These are phyloP conservation scores for Aporophyla nigra DNA, from an alignment of 2,888 invertebrate genomes.

Conservation along the genomic window DNA sequence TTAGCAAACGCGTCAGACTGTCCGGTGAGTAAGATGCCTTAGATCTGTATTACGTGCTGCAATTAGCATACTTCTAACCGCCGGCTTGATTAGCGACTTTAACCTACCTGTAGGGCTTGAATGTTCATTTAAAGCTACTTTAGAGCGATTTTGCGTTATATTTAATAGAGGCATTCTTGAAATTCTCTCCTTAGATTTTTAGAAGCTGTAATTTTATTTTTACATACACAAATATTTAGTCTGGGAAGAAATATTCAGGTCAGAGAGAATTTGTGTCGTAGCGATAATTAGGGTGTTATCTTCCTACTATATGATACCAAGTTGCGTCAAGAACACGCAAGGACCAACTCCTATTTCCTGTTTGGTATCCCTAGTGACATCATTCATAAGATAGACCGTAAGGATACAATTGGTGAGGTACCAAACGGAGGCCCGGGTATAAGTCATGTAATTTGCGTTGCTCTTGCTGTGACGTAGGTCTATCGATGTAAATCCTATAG, in stretches of 20 bases:
- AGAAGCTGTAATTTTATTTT: constrained; percentile 37
- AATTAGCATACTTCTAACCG: constrained; percentile 57
- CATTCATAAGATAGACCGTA: constrained; percentile 14
- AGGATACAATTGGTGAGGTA: constrained; percentile 32
- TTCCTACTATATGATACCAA: background rate
- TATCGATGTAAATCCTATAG: constrained; percentile 23
- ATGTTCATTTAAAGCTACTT: constrained; percentile 37
- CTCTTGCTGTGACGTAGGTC: background rate
- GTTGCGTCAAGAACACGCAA: background rate
- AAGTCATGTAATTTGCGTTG: constrained; percentile 5
- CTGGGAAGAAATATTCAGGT: constrained; percentile 40
- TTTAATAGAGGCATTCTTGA: constrained; percentile 6
- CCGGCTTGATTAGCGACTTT: constrained; percentile 52
- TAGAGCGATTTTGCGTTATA: constrained; percentile 16
- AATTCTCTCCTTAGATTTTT: constrained; percentile 8
- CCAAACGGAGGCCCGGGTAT: constrained; percentile 16
- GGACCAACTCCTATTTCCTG: constrained; percentile 18
- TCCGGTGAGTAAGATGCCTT: constrained; percentile 36
- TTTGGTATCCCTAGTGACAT: constrained; percentile 16
- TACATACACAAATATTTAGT: constrained; percentile 44
- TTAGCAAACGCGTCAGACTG: constrained; percentile 34
- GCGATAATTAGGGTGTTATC: constrained; percentile 12
- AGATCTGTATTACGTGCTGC: constrained; percentile 50
- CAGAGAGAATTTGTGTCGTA: constrained; percentile 24
- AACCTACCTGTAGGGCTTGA: constrained; percentile 40